Evolutionary conservation across 1,140 invertebrate species (phyloP).

Genomic region (Dinothrombium tinctorium): DNA sequence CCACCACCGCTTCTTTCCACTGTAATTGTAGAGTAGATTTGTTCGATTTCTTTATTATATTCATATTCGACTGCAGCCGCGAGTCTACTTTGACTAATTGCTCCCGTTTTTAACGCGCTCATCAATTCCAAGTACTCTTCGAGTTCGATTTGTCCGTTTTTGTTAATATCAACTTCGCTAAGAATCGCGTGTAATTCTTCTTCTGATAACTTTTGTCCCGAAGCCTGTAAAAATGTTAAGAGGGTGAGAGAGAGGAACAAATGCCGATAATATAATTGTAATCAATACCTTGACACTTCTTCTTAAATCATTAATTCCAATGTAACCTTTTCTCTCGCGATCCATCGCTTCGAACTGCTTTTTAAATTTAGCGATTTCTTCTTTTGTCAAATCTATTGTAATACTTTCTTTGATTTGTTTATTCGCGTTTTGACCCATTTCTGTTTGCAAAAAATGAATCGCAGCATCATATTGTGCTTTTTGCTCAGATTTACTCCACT

Average conservation of each 20-base stretch:
- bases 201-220: conserved; percentile 71
- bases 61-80: conserved; percentile 73
- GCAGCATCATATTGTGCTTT: conserved; percentile 51
- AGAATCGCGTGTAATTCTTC: conserved; percentile 92
- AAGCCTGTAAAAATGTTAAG: conserved; percentile 35
- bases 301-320: conserved; percentile 88
- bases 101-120: conserved; percentile 83
- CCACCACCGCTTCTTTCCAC: conserved; percentile 84
- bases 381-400: conserved; percentile 74
- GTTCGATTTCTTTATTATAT: conserved; percentile 48
- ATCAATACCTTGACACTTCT: conserved; percentile 62
- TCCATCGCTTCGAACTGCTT: conserved; percentile 87
- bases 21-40: conserved; percentile 35
- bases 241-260: too few species aligned
- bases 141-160: conserved; percentile 95
- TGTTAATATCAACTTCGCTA: conserved; percentile 92
- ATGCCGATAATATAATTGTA: too few species aligned
- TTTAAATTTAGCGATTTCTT: conserved; percentile 80
- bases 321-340: conserved; percentile 85
- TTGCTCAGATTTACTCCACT: conserved; percentile 65
- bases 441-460: conserved; percentile 56
- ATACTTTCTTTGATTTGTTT: conserved; percentile 55
- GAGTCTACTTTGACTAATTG: conserved; percentile 66
- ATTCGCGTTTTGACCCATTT: conserved; percentile 93
- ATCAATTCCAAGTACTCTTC: conserved; percentile 98